Evolutionary conservation across 1,140 invertebrate genomes (phyloP).

Genomic region (Bombus soroeensis): DNA sequence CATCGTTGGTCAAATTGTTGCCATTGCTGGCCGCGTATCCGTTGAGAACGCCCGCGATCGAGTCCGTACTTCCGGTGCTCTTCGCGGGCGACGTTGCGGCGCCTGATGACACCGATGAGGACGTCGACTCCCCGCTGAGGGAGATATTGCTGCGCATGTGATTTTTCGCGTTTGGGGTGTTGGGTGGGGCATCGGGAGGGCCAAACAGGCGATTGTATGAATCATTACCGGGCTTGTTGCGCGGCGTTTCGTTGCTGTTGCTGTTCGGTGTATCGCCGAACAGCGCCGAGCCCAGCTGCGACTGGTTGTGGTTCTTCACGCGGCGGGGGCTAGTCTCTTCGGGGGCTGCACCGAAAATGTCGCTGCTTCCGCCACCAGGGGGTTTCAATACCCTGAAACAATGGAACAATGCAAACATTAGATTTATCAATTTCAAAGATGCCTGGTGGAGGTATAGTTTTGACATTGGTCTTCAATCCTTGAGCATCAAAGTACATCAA

Average conservation of each 20-base stretch:
- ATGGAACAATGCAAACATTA: background rate
- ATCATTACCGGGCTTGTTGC: constrained; percentile 83
- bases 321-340: constrained; percentile 78
- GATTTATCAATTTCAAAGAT: background rate
- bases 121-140: constrained; percentile 69
- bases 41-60: constrained; percentile 71
- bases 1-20: constrained; percentile 73
- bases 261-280: constrained; percentile 73
- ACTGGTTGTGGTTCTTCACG: constrained; percentile 77
- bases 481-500: too few relatives aligned
- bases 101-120: constrained; percentile 49
- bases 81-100: constrained; percentile 69
- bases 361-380: constrained; percentile 86
- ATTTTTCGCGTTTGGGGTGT: constrained; percentile 80
- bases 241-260: constrained; percentile 71
- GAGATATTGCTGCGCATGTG: constrained; percentile 80
- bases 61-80: constrained; percentile 76
- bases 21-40: constrained; percentile 73
- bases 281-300: constrained; percentile 78
- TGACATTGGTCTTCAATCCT: too few relatives aligned
- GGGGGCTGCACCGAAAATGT: constrained; percentile 84
- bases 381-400: constrained; percentile 85
- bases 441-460: background rate
- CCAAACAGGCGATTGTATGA: constrained; percentile 83
- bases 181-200: constrained; percentile 78